Percentiles rank a stretch among this genome's conserved stretches.
Evolutionary conservation across 2,113 vertebrate genomes (phyloP).

Genomic region (Pyxicephalus adspersus): DNA sequence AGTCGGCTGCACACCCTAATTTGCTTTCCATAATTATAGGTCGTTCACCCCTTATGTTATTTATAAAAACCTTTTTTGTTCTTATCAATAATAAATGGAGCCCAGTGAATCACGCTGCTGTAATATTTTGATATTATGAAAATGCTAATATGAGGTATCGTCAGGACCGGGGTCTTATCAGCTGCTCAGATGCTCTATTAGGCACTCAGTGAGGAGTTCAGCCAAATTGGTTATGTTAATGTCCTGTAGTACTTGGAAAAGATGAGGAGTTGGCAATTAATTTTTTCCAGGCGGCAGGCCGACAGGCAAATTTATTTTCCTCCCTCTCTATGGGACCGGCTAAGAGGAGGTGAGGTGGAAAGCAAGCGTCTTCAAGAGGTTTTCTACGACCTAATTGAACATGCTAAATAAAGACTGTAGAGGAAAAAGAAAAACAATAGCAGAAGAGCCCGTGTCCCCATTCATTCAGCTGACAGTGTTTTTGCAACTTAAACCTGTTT

Average conservation of each 20-base stretch:
- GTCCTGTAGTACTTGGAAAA: constrained; percentile 92
- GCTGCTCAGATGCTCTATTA: constrained; percentile 93
- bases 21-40: constrained; percentile 98
- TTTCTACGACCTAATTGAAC: constrained; percentile 82
- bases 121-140: constrained; percentile 96
- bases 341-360: constrained; percentile 74
- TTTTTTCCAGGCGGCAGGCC: constrained; percentile 85
- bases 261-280: constrained; percentile 93
- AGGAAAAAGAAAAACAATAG: constrained; percentile 65
- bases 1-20: constrained; percentile 90
- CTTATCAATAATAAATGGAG: constrained; percentile 98
- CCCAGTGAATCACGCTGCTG: constrained; percentile 78
- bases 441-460: constrained; percentile 72
- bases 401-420: constrained; percentile 66
- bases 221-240: constrained; percentile 98
- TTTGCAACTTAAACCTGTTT: constrained; percentile 81
- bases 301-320: constrained; percentile 93
- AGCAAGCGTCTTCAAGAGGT: constrained; percentile 66
- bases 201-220: constrained; percentile 91
- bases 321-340: constrained; percentile 77
- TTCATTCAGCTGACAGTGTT: constrained; percentile 81
- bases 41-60: constrained; percentile 92
- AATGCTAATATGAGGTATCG: constrained; percentile 84
- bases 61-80: constrained; percentile 87
- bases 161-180: constrained; percentile 87